Base-by-base conservation (phyloP, 2,888 invertebrate species). In the Apocheima hispidaria region DNA sequence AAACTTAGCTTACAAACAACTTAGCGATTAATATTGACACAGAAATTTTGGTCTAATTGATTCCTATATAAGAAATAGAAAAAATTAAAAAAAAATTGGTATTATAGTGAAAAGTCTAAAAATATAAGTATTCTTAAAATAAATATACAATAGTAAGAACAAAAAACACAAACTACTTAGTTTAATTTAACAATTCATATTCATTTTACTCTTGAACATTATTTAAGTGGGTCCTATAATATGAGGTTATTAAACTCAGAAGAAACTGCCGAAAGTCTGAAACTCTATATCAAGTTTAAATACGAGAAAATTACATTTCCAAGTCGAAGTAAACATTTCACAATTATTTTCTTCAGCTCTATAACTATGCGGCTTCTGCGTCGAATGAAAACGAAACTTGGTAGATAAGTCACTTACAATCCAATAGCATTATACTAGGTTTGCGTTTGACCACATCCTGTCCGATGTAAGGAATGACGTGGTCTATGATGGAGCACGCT, bases 251-350 rank as follows among this genome's bases (percentile, higher is more conserved):
- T 28, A 40, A 40, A 40, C 51, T 40, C 38, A 38, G 18, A 33
- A 56, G 28, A 44, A 49, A 36, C 12, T 40, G 23, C 18, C 28
- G 18, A 53, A 53, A 58, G 44, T 52, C 36, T 40, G 36, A 5
- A 53, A 59, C 52, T 52, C 33, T n/a, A 2, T n/a, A 35, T 52
- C 23, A 51, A 46, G 44, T 51, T 44, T 36, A 51, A 51, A 38
- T 36, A 26, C 44, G 50, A 35, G 43, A 51, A 58, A 58, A 50
- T 58, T 58, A 51, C 44, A 43, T 41, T 40, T 40, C 28, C 41
- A 50, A 54, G n/a, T 49, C 28, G 20, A 54, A 49, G 54, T 50
- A 50, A 50, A 50, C 54, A 60, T 41, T 46, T 60, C 40, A 35
- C 30, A 50, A 54, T 60, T 43, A 54, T 50, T 54, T 53, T 38